Conservation (phyloP, 2,797 vertebrate genomes). For the Cryptoblepharus egeriae region DNA sequence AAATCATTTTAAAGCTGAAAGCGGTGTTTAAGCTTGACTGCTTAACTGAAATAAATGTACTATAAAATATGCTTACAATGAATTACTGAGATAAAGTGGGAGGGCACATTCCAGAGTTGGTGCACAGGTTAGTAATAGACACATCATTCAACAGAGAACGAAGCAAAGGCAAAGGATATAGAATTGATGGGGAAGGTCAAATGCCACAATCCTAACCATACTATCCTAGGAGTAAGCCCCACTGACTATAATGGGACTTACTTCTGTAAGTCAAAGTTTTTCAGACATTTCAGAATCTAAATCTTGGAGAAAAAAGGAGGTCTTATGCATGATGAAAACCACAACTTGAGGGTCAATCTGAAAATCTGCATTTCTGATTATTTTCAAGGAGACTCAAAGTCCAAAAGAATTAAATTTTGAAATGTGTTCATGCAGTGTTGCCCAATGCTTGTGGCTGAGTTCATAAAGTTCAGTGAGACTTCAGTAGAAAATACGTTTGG, state of each 20-base stretch:
- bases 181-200: background rate
- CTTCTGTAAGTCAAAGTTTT: too few species aligned
- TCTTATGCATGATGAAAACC: background rate
- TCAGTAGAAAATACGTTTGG: background rate
- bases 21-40: constrained; percentile 21
- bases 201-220: too few species aligned
- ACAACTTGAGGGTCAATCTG: background rate
- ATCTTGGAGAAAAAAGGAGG: background rate
- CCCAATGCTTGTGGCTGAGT: background rate
- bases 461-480: background rate
- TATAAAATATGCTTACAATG: background rate
- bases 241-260: too few species aligned
- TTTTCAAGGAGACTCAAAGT: background rate
- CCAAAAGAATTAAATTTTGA: background rate
- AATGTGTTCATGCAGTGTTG: background rate
- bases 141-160: background rate
- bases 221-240: too few species aligned
- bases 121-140: background rate
- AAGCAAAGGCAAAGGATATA: background rate
- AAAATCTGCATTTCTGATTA: background rate
- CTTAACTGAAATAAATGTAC: background rate
- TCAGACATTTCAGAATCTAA: background rate
- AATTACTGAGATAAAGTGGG: rapidly evolving
- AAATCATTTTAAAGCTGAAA: constrained; percentile 30
- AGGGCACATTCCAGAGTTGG: background rate